A percentile compares a stretch with the other conserved stretches of the same genome.
Evolutionary conservation across 2,113 vertebrate species (phyloP).

Genomic region (Rhipidura dahli): DNA sequence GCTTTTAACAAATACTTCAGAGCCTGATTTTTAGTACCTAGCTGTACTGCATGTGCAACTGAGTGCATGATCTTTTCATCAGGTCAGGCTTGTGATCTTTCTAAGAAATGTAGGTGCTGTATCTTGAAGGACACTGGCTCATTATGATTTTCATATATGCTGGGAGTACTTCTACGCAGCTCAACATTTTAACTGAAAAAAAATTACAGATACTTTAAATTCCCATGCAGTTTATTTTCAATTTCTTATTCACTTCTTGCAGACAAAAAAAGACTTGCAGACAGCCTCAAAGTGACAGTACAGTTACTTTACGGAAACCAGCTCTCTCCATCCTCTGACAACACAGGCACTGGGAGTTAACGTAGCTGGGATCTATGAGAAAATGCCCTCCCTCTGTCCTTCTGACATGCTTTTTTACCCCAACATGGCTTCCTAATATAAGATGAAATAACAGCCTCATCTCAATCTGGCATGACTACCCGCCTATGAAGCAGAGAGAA

Average conservation of each 20-base stretch:
- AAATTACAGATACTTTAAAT: not conserved
- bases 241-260: not conserved
- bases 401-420: not conserved
- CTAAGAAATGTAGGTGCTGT: not conserved
- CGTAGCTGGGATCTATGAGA: not conserved
- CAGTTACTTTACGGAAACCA: not conserved
- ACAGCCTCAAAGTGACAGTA: not conserved
- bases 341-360: not conserved
- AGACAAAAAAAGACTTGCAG: not conserved
- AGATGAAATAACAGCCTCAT: slow-evolving; percentile 13
- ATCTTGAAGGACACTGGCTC: not conserved
- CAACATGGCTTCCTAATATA: not conserved
- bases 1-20: slow-evolving; percentile 15
- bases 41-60: not conserved
- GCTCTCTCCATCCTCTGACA: not conserved
- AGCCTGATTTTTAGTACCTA: not conserved
- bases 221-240: not conserved
- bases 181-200: not conserved
- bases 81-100: not conserved
- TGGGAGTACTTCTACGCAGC: not conserved
- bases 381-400: not conserved
- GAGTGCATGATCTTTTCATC: not conserved
- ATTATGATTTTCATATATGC: not conserved
- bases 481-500: not conserved
- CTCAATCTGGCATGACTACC: not conserved